Base-by-base conservation (phyloP, 2,113 vertebrate genomes). In the Petroica traversi region DNA sequence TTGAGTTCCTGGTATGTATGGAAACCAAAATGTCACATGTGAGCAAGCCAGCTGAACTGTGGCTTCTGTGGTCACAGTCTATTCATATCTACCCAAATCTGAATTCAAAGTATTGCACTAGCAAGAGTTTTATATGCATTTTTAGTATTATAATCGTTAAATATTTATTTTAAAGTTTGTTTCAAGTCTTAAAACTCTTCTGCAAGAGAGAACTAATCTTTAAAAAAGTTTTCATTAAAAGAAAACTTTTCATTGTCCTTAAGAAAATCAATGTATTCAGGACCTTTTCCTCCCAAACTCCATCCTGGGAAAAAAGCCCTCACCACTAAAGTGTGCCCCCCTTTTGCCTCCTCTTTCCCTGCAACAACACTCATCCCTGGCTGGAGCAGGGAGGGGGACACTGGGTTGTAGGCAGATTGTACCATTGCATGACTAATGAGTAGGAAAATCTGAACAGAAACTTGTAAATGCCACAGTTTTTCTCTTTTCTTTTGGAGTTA, bases 391-490 rank as follows among this genome's bases (percentile, higher is more conserved):
- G 45, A 88, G n/a, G 59, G 52, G 23, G 40, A 82, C 58, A 25
- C 61, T 54, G 51, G 9, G 24, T 34, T 40, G 31, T 10, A 46
- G n/a, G 28, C 78, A 82, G 24, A 76, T 34, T 79, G 33, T 94
- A 61, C 49, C 6, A 10, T 72, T 52, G 45, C 48, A 24, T 74
- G 74, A 43, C 46, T 94, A 77, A 79, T 69, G 59, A 73, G 40
- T 54, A 74, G 91, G 93, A 93, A 96, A 88, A 92, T 94, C 52
- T 91, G 91, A 91, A 66, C 41, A 86, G 68, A 64, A 91, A 63
- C 18, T 57, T 86, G 2, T 11, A 46, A 89, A 93, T 19, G 19
- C 71, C 81, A 26, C 12, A n/a, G 0, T 20, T 94, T 55, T 67
- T 48, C 28, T 58, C 19, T 52, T 57, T 43, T 48, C 67, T 55